These are phyloP conservation scores for Drosophila meridiana DNA, from an alignment of 2,888 invertebrate genomes.

Conservation along the genomic window DNA sequence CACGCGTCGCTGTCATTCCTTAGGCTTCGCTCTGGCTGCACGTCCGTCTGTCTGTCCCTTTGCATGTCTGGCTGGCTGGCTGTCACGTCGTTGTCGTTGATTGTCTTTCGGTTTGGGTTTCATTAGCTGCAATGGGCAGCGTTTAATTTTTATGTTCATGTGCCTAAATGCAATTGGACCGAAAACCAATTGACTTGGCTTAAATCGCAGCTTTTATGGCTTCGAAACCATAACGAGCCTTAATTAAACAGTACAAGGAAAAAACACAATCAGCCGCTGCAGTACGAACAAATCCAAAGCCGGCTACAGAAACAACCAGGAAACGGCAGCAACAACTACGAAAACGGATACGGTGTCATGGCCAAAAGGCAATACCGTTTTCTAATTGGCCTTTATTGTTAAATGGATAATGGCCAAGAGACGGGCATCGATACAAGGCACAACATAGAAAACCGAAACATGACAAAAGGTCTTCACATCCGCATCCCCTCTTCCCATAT, in stretches of 20 bases:
- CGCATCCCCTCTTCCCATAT: conserved; percentile 6
- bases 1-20: conserved; percentile 20
- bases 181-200: conserved; percentile 40
- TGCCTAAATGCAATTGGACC: conserved; percentile 70
- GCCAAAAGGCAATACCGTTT: conserved; percentile 51
- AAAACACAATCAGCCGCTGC: not conserved
- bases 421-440: conserved; percentile 31
- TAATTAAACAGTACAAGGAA: conserved; percentile 62
- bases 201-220: conserved; percentile 67
- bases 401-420: conserved; percentile 61
- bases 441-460: conserved; percentile 31
- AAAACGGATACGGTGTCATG: conserved; percentile 38
- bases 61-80: not conserved
- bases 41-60: not conserved
- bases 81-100: conserved; percentile 68
- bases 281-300: not conserved
- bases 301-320: conserved; percentile 1
- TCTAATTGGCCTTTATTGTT: conserved; percentile 75
- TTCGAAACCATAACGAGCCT: conserved; percentile 68
- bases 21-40: conserved; percentile 14
- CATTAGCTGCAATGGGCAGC: conserved; percentile 74
- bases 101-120: conserved; percentile 49
- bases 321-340: conserved; percentile 5
- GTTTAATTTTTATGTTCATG: conserved; percentile 74
- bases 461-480: conserved; percentile 30